Percentiles rank a stretch among this genome's conserved stretches.
Conservation (phyloP, 2,113 vertebrate species). For the Macaca nemestrina region DNA sequence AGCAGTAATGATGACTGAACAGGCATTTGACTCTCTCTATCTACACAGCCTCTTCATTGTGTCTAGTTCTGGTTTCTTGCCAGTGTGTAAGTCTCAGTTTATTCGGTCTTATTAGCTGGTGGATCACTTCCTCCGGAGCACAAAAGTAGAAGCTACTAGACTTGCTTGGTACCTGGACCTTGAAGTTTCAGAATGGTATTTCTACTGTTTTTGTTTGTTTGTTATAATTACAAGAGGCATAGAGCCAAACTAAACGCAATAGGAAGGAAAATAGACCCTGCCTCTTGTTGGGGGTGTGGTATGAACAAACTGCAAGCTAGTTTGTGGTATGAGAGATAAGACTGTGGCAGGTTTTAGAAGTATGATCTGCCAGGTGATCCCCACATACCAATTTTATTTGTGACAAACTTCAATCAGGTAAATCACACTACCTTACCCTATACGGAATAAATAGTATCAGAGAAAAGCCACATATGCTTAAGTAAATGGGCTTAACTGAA, state of each 20-base stretch:
- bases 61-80: neutral
- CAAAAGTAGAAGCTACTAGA: neutral
- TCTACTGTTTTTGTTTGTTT: neutral
- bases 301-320: neutral
- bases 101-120: neutral
- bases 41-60: neutral
- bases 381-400: neutral
- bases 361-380: neutral
- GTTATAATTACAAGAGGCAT: neutral
- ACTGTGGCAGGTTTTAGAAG: neutral
- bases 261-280: neutral
- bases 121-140: neutral
- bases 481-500: neutral
- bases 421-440: fast-evolving
- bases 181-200: neutral
- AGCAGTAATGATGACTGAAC: too few species aligned
- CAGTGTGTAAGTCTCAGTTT: neutral
- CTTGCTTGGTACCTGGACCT: neutral
- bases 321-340: neutral
- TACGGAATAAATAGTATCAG: neutral
- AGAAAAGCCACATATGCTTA: neutral
- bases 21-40: neutral
- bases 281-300: neutral
- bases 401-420: neutral
- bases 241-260: neutral